These are phyloP conservation scores for Trachops cirrhosus DNA, from an alignment of 2,797 vertebrate species.

Conservation along the genomic window DNA sequence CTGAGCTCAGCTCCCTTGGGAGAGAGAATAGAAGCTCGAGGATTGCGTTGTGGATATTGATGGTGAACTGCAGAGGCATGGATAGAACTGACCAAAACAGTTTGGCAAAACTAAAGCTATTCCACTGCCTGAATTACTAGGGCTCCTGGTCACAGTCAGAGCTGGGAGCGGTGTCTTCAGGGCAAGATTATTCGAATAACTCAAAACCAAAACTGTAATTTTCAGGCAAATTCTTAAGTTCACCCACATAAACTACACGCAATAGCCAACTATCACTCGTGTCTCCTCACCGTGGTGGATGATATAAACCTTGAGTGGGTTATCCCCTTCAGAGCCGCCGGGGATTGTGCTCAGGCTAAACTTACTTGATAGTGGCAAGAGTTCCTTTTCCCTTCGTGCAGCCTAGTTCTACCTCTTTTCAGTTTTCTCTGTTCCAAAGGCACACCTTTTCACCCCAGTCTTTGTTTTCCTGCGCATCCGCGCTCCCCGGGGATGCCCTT, in stretches of 20 bases:
- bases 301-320: neutral
- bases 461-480: neutral
- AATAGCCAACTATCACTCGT: neutral
- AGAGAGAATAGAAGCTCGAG: neutral
- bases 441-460: neutral
- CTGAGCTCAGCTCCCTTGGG: neutral
- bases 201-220: neutral
- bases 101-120: neutral
- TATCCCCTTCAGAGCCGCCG: neutral
- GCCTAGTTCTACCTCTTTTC: neutral
- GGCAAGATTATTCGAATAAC: neutral
- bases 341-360: neutral
- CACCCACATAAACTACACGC: neutral
- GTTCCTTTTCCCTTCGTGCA: neutral
- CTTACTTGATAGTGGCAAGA: neutral
- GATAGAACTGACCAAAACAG: neutral
- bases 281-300: neutral
- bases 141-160: neutral
- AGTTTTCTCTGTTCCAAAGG: neutral
- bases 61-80: neutral
- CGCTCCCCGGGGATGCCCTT: neutral
- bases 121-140: neutral
- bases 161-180: neutral
- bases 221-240: neutral
- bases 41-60: neutral